Conservation (phyloP, 2,797 vertebrate species). For the Melanotaenia maccullochi region DNA sequence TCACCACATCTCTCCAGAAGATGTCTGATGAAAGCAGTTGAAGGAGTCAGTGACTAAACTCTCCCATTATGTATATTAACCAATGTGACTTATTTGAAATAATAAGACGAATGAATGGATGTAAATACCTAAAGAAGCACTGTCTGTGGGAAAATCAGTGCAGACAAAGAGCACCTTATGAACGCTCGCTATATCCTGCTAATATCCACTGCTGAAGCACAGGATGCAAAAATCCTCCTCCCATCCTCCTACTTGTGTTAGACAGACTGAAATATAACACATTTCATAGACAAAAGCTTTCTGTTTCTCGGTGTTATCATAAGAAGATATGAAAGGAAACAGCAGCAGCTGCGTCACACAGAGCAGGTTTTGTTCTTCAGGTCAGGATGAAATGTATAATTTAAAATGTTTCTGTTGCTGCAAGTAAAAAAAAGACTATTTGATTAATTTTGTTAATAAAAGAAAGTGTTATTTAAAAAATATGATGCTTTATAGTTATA, state of each 20-base stretch:
- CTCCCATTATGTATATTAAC: background rate
- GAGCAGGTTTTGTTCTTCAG: constrained; percentile 53
- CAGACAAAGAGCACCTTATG: constrained; percentile 63
- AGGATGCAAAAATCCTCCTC: constrained; percentile 60
- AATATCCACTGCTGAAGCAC: constrained; percentile 45
- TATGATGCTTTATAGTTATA: background rate
- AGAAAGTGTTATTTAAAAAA: background rate
- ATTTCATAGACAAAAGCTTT: constrained; percentile 62
- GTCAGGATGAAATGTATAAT: background rate
- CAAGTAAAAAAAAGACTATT: background rate
- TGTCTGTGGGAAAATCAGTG: constrained; percentile 29
- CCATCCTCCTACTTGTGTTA: constrained; percentile 56
- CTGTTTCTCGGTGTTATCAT: constrained; percentile 67
- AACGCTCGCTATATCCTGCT: background rate
- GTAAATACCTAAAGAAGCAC: constrained; percentile 2
- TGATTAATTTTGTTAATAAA: background rate
- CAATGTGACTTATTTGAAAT: background rate
- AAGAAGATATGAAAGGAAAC: constrained; percentile 60
- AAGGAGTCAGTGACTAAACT: background rate
- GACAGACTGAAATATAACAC: constrained; percentile 63
- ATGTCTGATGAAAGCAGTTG: background rate
- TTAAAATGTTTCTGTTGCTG: constrained; percentile 3
- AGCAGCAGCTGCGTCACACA: constrained; percentile 57
- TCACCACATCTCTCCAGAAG: background rate
- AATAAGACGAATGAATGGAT: constrained; percentile 8